Evolutionary conservation across 2,797 vertebrate genomes (phyloP).

Genomic region (Tolypeutes matacus): DNA sequence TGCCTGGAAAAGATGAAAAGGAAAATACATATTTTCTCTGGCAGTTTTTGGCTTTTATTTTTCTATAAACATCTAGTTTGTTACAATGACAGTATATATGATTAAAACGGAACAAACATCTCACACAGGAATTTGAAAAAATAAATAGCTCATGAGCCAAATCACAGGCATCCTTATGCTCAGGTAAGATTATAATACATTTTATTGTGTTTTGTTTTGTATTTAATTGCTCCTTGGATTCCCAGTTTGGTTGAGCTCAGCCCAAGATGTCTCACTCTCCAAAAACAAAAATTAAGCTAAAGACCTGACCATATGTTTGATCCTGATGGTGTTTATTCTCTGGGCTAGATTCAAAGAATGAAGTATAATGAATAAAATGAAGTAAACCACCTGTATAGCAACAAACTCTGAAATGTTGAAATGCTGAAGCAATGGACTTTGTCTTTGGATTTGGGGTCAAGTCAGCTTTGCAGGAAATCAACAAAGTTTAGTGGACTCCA

Average conservation of each 20-base stretch:
- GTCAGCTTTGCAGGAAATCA: not conserved
- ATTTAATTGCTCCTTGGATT: slow-evolving; percentile 63
- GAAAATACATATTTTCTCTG: slow-evolving; percentile 31
- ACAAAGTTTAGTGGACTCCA: not conserved
- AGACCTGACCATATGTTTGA: slow-evolving; percentile 66
- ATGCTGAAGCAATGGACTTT: not conserved
- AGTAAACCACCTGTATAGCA: slow-evolving; percentile 1
- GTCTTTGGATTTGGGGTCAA: not conserved
- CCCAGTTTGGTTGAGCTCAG: slow-evolving; percentile 33
- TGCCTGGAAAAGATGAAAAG: not conserved
- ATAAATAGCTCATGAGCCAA: not conserved
- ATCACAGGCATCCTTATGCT: not conserved
- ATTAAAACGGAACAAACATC: slow-evolving; percentile 14
- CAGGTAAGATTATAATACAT: not conserved
- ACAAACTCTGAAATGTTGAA: not conserved
- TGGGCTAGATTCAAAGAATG: slow-evolving; percentile 56
- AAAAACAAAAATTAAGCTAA: slow-evolving; percentile 74
- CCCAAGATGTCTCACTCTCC: slow-evolving; percentile 54
- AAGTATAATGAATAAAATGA: slow-evolving; percentile 23
- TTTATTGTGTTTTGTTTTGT: slow-evolving; percentile 39
- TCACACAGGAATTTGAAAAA: not conserved
- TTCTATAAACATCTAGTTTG: slow-evolving; percentile 50
- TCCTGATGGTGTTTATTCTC: slow-evolving; percentile 67
- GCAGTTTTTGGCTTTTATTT: slow-evolving; percentile 23
- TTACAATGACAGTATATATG: not conserved